Base-by-base conservation (phyloP, 2,888 invertebrate genomes). In the Drosophila mettleri region DNA sequence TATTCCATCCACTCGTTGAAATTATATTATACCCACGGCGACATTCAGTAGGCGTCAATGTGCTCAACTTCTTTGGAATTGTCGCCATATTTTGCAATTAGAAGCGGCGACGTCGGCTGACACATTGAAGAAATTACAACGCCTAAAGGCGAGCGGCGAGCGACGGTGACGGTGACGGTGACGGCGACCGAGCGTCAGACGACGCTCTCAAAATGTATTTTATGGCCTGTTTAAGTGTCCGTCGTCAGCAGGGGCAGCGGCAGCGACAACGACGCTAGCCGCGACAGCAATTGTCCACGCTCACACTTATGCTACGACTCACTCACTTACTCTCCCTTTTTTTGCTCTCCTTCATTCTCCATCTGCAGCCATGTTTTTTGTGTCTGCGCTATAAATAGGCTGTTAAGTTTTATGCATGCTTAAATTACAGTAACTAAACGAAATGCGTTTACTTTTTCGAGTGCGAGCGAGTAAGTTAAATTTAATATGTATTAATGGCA, bases 1-100 rank as follows among this genome's bases (percentile, higher is more conserved):
- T 16, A 14, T 31, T 18, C 12, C 36, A 33, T 33, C 10, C 33
- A 22, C 18, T 88, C 86, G 88, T 88, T 86, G 75, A 90, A 90
- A 89, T 90, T 89, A 89, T 89, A 90, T 90, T 90, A 90, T 89
- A 78, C 84, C 69, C 75, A 72, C 75, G 80, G 64, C 67, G 65
- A 52, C 65, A 70, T 72, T 72, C 59, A 53, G 55, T 57, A 34
- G 65, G 70, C 74, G 77, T 86, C 83, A 81, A 82, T 87, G 85
- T 82, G 74, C 74, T 74, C 74, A 86, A 80, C 79, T 78, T 86
- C 74, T 80, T 78, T 75, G 82, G 76, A 88, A 88, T 84, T 84
- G 81, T 86, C 84, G 81, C 87, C 86, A 85, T 85, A 87, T 83
- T 85, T 85, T 74, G 80, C 88, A 85, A 85, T 85, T 85, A 85